Evolutionary conservation across 2,113 vertebrate species (phyloP), one percentile per base, ranked within the genome.

Genomic region (Lepidothrix coronata): DNA sequence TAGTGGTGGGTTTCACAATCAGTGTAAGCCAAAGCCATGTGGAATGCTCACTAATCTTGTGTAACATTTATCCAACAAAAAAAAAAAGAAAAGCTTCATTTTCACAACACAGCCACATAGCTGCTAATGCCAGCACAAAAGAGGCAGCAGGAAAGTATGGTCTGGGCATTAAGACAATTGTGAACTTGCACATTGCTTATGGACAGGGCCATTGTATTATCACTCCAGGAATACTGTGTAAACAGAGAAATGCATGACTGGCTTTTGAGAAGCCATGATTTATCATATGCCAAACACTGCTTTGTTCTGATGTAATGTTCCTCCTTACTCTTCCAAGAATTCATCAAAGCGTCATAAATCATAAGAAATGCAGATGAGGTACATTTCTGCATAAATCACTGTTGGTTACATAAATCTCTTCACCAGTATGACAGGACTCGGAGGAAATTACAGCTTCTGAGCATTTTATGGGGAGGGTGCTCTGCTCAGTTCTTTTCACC

Each of bases 51-150:
- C 44, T 78, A 37, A 46, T 4, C 31, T 44, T 79, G 72, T 25
- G 14, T 46, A 68, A 83, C 31, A 61, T 52, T 83, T 49, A 62
- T 70, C 28, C 18, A 49, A 19, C 14, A 33, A 54, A 14, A 66
- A 57, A 57, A 58, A 31, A 37, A 6, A 68, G 12, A 33, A 79
- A 93, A 89, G 35, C 48, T 94, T 70, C 27, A 22, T 88, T 91
- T 95, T 91, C 71, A 57, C 66, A 92, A 30, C 24, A 57, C 41
- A 68, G 67, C 31, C 44, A 62, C 8, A 0, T 66, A 82, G 41
- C 51, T 79, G 70, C 48, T 91, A 89, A 85, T 88, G 71, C 78
- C 49, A 68, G 71, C 52, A 91, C 57, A 95, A 91, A 95, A 91
- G 85, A 79, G 44, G 37, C 17, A 7, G 74, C 49, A 65, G 70